Evolutionary conservation across 2,888 invertebrate species (phyloP), one percentile per base, ranked within the genome.

Genomic region (Margaritifera margaritifera): DNA sequence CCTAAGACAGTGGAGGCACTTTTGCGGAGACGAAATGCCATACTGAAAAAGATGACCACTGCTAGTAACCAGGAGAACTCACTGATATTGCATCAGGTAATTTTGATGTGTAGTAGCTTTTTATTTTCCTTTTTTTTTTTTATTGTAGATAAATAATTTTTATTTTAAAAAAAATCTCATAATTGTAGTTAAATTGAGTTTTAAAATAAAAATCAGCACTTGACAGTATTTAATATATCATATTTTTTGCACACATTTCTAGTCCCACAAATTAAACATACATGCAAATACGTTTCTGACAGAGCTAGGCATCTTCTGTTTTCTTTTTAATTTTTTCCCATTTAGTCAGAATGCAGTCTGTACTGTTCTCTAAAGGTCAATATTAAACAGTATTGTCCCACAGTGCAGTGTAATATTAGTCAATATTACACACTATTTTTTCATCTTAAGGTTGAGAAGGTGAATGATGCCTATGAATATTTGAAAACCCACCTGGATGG

Each of bases 391-490:
- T 31, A 31, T 31, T 31, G 8, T 31, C 31, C 8, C 8, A 55
- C 22, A 55, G 8, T 22, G 15, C 55, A 55, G 24, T 55, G n/a
- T 55, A 22, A 22, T 55, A 55, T 55, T 24, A 2, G 15, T 56
- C 24, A 24, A 22, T 15, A 42, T 42, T 42, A 42, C 42, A 11
- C 2, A 15, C 15, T 42, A 42, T 42, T 42, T 42, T n/a, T 42
- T 4, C 42, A 11, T 42, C 42, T 15, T 42, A 42, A 64, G 27
- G 72, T 81, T 51, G 72, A 81, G 65, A 68, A 71, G 55, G 65
- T 81, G 0, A 79, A 89, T 71, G 85, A 86, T 60, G 87, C 88
- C 1, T 88, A 82, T 77, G 89, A 89, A 75, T 79, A 86, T 59
- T 65, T 88, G 22, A 88, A 87, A 68, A 75, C 84, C 22, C 74